These are phyloP conservation scores for Neosilurus hyrtlii DNA, from an alignment of 2,797 vertebrate genomes.

Conservation along the genomic window DNA sequence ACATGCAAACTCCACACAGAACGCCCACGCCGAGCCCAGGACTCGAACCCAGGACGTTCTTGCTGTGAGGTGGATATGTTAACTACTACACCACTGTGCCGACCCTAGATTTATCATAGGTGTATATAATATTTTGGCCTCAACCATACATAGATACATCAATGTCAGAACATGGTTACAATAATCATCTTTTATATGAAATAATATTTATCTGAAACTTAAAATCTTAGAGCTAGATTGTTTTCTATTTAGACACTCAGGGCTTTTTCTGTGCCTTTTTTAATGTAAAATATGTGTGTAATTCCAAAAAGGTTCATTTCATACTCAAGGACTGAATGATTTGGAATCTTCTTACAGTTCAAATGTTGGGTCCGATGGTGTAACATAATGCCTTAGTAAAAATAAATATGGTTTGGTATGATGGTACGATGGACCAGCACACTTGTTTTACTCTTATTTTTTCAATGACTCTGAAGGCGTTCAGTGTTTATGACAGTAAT, in stretches of 20 bases:
- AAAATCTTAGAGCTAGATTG: background rate
- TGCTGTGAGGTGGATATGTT: too few species aligned
- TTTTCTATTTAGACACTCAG: conserved; percentile 60
- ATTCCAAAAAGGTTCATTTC: conserved; percentile 2
- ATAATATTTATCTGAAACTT: background rate
- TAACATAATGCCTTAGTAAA: background rate
- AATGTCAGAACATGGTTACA: background rate
- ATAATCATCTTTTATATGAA: background rate
- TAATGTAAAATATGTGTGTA: conserved; percentile 21
- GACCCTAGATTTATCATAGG: background rate
- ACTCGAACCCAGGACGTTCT: too few species aligned
- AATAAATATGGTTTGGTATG: background rate
- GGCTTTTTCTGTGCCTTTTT: conserved; percentile 72
- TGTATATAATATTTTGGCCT: background rate
- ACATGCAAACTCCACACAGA: too few species aligned
- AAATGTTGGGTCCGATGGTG: background rate
- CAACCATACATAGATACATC: background rate
- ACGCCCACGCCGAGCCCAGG: too few species aligned
- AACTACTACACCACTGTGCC: too few species aligned
- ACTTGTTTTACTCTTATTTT: background rate
- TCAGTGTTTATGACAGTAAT: background rate
- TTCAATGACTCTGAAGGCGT: background rate
- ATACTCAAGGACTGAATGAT: background rate
- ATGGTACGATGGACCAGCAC: background rate
- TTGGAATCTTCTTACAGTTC: conserved; percentile 7